These are phyloP conservation scores for Hoplodrina blanda DNA, from an alignment of 2,888 invertebrate species.

Conservation along the genomic window DNA sequence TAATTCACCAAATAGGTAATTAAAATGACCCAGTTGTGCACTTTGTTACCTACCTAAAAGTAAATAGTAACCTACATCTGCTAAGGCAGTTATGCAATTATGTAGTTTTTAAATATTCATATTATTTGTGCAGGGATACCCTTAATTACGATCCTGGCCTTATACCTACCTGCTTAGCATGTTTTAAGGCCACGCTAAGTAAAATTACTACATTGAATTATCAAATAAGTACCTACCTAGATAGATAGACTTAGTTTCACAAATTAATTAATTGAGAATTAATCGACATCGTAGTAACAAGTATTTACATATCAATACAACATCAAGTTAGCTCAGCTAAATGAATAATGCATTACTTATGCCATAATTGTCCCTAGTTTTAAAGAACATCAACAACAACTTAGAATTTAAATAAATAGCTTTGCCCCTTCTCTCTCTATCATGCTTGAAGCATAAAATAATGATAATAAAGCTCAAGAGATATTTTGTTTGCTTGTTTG, in stretches of 20 bases:
- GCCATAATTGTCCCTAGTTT: no score
- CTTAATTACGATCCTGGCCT: neutral
- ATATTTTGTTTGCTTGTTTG: no score
- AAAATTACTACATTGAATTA: neutral
- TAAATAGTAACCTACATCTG: neutral
- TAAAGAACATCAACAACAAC: neutral
- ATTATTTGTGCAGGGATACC: constrained; percentile 5
- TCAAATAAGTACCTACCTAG: neutral
- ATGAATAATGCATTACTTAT: neutral
- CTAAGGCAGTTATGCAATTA: neutral
- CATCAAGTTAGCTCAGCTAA: neutral
- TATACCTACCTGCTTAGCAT: neutral
- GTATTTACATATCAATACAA: constrained; percentile 4
- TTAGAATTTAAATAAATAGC: neutral
- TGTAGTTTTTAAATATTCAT: no score
- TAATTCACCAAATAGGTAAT: neutral
- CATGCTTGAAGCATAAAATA: neutral
- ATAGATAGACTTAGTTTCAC: constrained; percentile 1
- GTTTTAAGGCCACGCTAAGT: neutral
- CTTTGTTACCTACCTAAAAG: neutral
- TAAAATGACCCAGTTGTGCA: no score
- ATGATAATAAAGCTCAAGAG: neutral
- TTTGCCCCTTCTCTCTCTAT: neutral
- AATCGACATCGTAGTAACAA: neutral
- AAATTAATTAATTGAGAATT: constrained; percentile 1